Evolutionary conservation across 2,797 vertebrate species (phyloP), one percentile per base, ranked within the genome.

Genomic region (Helostoma temminkii): DNA sequence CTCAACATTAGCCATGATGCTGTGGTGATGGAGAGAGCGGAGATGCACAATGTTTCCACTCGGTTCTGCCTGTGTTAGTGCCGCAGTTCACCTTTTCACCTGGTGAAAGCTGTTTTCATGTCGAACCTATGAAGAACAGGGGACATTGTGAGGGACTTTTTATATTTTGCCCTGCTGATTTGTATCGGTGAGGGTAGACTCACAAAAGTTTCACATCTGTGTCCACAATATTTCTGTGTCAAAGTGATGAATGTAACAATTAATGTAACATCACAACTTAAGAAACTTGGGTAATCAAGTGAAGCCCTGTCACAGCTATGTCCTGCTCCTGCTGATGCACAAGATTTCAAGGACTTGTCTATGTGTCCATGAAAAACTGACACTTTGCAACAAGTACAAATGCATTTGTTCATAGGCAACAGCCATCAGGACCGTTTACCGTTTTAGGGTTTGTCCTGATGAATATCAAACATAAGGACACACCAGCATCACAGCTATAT

Each of bases 1-100:
- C 92, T 89, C 87, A 84, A 82, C 75, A 64, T 88, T 90, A n/a
- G 92, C 89, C 92, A 93, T 93, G 82, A 77, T 76, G 55, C 63
- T 32, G 45, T n/a, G 75, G 9, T 63, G 82, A 76, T 71, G 70
- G 63, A 67, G 64, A 71, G 69, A 54, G 54, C 56, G 71, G 70
- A 42, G 60, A 65, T 32, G 73, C 77, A 62, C 71, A 60, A 65
- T 43, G 73, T 80, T 81, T 80, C 67, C 71, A 53, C 80, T 73
- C 69, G 41, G 46, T 73, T 76, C 55, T 56, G 62, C 49, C 64
- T 62, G 65, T 80, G 84, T 73, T 70, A 71, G 46, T 63, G 66
- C 70, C 82, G 80, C 61, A 69, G 58, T 83, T 86, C 66, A 73
- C 73, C 74, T 74, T 82, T 78, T 80, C 79, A 81, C 71, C 86